Evolutionary conservation across 2,113 vertebrate genomes (phyloP), one percentile per base, ranked within the genome.

Genomic region (Anser cygnoides): DNA sequence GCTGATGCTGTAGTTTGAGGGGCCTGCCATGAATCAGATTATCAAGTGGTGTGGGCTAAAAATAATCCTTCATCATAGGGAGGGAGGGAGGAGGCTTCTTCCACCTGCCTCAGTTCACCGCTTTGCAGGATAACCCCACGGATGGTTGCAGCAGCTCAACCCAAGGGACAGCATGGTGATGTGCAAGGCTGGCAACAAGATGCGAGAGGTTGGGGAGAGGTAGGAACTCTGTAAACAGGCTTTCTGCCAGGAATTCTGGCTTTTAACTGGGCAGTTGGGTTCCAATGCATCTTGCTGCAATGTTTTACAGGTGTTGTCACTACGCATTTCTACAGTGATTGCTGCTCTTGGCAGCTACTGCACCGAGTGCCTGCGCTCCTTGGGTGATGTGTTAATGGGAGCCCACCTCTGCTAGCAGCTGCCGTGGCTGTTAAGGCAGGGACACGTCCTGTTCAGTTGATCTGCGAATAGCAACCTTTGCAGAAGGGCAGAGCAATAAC

Each of bases 1-100:
- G 83, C 79, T 90, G 50, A 89, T 95, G 76, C 28, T 74, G 71
- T 81, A 23, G 76, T 90, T 93, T 59, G 86, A 92, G 80, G 57
- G 44, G 50, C 22, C 8, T 67, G 37, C 65, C 0, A 0, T 33
- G 80, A 83, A 83, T 25, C 88, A 90, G 63, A 86, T 89, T 92
- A 95, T 94, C 68, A 35, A 0, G 50, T 86, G 41, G 25, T 70
- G 72, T 80, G 73, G 11, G 41, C 68, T 92, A 89, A 93, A 96
- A 89, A 74, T 90, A 90, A 77, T 89, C 41, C 26, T 71, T 46
- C 65, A 71, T 2, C 20, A 6, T 5, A 65, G 22, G 18, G 28
- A 86, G 23, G 52, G 41, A 14, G 43, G 43, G 57, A 52, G 9
- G 12, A 41, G 9, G 0, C 0, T 57, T 82, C 46, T 76, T 7